Evolutionary conservation across 2,113 vertebrate genomes (phyloP), one percentile per base, ranked within the genome.

Genomic region (Parus major): DNA sequence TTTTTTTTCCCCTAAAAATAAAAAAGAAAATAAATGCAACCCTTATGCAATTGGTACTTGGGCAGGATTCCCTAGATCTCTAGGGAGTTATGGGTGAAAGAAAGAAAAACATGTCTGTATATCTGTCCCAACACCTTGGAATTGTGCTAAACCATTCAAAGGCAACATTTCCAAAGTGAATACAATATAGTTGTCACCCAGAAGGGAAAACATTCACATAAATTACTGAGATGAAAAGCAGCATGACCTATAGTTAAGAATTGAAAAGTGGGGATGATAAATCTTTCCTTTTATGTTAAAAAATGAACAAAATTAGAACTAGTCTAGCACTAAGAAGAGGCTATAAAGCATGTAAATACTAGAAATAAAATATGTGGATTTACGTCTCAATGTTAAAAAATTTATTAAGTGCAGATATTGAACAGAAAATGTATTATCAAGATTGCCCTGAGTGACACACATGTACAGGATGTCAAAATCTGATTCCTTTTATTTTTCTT

Each of bases 251-350:
- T 24, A 50, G 64, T 47, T 61, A 82, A 81, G 68, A 88, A 90
- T 1, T 55, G 68, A 92, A 94, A 90, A 53, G 65, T 4, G 17
- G 15, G 31, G 11, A 73, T 29, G 53, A 90, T 88, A 94, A 63
- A 86, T 90, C 24, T 88, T 60, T 49, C 41, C 12, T 82, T 80
- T 70, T 64, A 72, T 52, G 18, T 81, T 83, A 90, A 86, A 36
- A 95, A 95, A 71, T 41, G 27, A 94, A 85, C 28, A 96, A 88
- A 96, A 92, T 65, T 82, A 94, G 53, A 81, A 76, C 70, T 61
- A 65, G 66, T 46, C 35, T 14, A 80, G 55, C 47, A 77, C 16
- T 63, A 70, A 59, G 39, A 82, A 82, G 35, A 86, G 17, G 39
- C 42, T 82, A 83, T n/a, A 92, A 88, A 92, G 35, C 15, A 77